Conservation (phyloP, 1,140 invertebrate genomes). For the Drosophila parvula region DNA sequence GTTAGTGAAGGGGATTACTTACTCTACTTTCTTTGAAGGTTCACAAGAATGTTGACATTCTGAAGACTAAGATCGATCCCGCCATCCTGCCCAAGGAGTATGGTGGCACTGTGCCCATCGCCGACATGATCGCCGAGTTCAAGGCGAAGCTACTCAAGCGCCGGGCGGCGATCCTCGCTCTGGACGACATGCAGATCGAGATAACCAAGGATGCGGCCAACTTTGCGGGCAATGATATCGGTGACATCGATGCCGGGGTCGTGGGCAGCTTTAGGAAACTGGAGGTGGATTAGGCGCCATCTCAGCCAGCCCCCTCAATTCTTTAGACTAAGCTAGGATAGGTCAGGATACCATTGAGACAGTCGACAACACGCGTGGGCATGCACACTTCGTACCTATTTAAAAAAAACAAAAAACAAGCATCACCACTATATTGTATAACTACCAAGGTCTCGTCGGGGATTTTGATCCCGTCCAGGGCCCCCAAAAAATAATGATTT, state of each 20-base stretch:
- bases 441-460: slow-evolving; percentile 23
- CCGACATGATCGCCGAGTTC: slow-evolving; percentile 91
- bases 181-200: slow-evolving; percentile 92
- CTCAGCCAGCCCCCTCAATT: neutral
- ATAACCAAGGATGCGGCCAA: slow-evolving; percentile 87
- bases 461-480: slow-evolving; percentile 9
- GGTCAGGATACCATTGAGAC: slow-evolving; percentile 72
- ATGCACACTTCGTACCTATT: slow-evolving; percentile 61
- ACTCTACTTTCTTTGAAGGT: slow-evolving; percentile 85
- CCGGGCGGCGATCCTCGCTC: slow-evolving; percentile 87
- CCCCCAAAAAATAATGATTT: neutral
- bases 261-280: slow-evolving; percentile 92
- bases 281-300: slow-evolving; percentile 88
- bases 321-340: slow-evolving; percentile 66
- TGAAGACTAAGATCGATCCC: slow-evolving; percentile 88
- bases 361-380: slow-evolving; percentile 64
- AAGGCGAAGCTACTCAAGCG: slow-evolving; percentile 88
- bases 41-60: slow-evolving; percentile 88
- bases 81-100: slow-evolving; percentile 93
- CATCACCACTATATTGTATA: slow-evolving; percentile 62
- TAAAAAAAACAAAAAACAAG: slow-evolving; percentile 20
- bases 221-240: slow-evolving; percentile 87
- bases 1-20: neutral
- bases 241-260: slow-evolving; percentile 88
- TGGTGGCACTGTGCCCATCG: slow-evolving; percentile 90